Base-by-base conservation (phyloP, 1,140 invertebrate genomes). In the Drosophila arawakana region DNA sequence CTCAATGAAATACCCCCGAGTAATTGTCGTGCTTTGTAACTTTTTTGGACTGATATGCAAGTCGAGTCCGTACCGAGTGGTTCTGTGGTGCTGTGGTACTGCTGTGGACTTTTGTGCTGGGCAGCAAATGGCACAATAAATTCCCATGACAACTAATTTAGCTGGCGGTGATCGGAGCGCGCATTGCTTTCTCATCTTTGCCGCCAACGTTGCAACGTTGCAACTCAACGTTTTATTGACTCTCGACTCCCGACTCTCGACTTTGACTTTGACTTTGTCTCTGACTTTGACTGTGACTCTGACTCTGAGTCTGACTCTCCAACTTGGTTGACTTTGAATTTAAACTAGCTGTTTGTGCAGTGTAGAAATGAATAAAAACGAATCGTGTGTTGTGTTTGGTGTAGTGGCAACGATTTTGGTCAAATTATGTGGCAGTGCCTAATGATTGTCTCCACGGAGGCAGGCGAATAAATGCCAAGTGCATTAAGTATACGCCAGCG, bases 131-230 rank as follows among this genome's bases (percentile, higher is more conserved):
- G 82, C 82, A 88, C 84, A 88, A 88, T 88, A 88, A 88, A 88
- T 88, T 88, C 83, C 83, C 83, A 88, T 88, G 83, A 88, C 84
- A 88, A 88, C 84, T 88, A 89, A 88, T 88, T 88, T 88, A 89
- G 83, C 84, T 79, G 65, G 68, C 67, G 71, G 61, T 74, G 73
- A 68, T 73, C 77, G 66, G 50, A 80, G 74, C 50, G 58, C 54
- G 54, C 47, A 41, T 35, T 18, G 73, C 34, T 76, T 71, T 80
- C 63, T 78, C 58, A 75, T 75, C 47, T 78, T 63, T 57, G 69
- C 73, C 73, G 73, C 61, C 73, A 66, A 59, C 49, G 62, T 57
- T 57, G 54, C 54, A 57, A n/a, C 35, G 46, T 15, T 39, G 41
- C 52, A 49, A 46, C 41, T 67, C 67, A 86, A 76, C 77, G 71